These are phyloP conservation scores for Camponotus vicinus DNA, from an alignment of 1,140 invertebrate genomes.

Conservation along the genomic window DNA sequence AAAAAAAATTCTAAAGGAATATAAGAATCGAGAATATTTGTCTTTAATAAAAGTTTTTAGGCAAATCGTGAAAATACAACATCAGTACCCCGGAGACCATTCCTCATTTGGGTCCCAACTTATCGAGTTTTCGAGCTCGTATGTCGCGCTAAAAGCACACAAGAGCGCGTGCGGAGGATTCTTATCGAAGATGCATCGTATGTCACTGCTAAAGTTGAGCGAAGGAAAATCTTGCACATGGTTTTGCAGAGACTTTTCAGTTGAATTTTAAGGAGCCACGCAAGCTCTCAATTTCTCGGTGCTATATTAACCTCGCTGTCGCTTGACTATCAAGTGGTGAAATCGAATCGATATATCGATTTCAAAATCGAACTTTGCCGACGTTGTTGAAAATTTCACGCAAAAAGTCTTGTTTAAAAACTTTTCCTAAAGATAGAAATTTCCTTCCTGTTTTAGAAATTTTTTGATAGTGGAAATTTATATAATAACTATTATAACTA, in stretches of 20 bases:
- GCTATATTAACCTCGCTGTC: conserved; percentile 26
- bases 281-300: conserved; percentile 30
- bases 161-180: background rate
- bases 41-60: conserved; percentile 9
- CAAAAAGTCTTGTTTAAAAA: conserved; percentile 17
- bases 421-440: background rate
- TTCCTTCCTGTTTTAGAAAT: background rate
- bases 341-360: conserved; percentile 46
- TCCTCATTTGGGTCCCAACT: conserved; percentile 28
- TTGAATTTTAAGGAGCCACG: conserved; percentile 58
- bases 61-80: conserved; percentile 16
- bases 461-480: background rate
- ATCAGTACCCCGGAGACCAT: background rate
- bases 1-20: background rate
- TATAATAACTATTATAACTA: background rate
- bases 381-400: background rate
- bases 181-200: conserved; percentile 56
- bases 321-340: conserved; percentile 35
- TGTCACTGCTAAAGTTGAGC: conserved; percentile 42
- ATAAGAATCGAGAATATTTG: background rate
- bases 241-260: conserved; percentile 51
- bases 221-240: conserved; percentile 35
- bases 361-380: conserved; percentile 14
- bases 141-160: background rate
- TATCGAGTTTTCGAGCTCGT: conserved; percentile 33